phyloP scores from a whole-genome alignment of 2,888 invertebrate species.

The Argynnis bischoffii region DNA sequence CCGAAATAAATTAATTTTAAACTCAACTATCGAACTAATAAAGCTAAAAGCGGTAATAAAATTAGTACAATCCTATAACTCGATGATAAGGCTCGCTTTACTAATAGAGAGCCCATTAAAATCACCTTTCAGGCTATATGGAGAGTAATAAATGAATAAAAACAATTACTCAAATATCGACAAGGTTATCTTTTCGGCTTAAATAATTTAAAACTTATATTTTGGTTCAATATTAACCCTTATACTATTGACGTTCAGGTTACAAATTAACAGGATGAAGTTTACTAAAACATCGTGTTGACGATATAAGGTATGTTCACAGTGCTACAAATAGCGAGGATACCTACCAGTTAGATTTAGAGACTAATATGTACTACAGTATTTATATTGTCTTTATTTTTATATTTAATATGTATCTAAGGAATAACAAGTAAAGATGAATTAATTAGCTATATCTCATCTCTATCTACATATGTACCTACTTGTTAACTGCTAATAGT shows the following conservation, averaged over 20 bases:
- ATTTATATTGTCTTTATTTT: too few relatives aligned
- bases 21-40: conserved; percentile 52
- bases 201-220: conserved; percentile 5
- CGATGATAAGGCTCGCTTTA: conserved; percentile 58
- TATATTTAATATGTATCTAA: too few relatives aligned
- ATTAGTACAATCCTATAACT: conserved; percentile 65
- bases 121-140: conserved; percentile 67
- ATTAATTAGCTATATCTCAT: too few relatives aligned
- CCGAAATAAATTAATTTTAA: conserved; percentile 32
- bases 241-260: conserved; percentile 37
- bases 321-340: neutral
- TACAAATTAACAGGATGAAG: neutral
- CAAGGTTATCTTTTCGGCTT: conserved; percentile 44
- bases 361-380: too few relatives aligned
- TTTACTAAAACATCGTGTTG: conserved; percentile 2
- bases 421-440: too few relatives aligned
- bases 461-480: too few relatives aligned
- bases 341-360: too few relatives aligned
- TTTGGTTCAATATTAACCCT: conserved; percentile 2
- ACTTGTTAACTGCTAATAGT: too few relatives aligned
- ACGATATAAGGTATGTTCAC: conserved; percentile 1
- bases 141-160: conserved; percentile 74
- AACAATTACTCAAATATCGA: conserved; percentile 60
- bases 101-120: conserved; percentile 66
- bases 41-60: conserved; percentile 67